phyloP scores from a whole-genome alignment of 2,797 vertebrate species.

The Somateria mollissima region DNA sequence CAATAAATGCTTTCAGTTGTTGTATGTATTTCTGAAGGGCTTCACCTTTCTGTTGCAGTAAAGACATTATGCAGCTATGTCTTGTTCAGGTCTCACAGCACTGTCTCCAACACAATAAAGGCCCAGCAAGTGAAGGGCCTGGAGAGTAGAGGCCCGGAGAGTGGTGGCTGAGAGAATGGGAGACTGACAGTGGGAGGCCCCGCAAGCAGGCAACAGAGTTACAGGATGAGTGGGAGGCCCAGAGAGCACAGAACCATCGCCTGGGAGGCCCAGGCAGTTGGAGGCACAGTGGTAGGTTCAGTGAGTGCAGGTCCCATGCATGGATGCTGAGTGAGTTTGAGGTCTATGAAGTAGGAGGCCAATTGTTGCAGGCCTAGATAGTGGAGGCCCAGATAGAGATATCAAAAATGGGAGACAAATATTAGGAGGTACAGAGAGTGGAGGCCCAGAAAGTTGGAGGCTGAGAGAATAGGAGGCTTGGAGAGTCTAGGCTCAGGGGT shows the following conservation, averaged over 20 bases:
- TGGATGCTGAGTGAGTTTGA: too few relatives aligned
- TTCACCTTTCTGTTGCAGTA: background rate
- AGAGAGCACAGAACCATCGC: background rate
- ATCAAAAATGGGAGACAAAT: too few relatives aligned
- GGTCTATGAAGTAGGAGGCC: too few relatives aligned
- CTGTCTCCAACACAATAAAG: background rate
- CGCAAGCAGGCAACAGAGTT: too few relatives aligned
- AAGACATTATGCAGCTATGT: background rate
- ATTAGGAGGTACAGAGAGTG: too few relatives aligned
- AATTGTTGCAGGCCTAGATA: too few relatives aligned
- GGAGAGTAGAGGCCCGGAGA: background rate
- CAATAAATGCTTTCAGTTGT: background rate
- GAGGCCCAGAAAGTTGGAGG: too few relatives aligned
- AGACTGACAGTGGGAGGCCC: background rate
- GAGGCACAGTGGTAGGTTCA: background rate
- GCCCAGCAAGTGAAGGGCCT: background rate
- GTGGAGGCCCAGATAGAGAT: too few relatives aligned
- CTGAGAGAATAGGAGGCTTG: too few relatives aligned
- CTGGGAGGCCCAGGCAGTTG: background rate
- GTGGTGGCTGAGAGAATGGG: background rate
- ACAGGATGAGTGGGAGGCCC: background rate
- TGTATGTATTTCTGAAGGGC: background rate
- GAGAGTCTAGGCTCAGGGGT: too few relatives aligned
- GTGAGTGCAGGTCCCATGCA: too few relatives aligned
- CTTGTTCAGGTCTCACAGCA: background rate